A percentile compares a stretch with the other conserved stretches of the same genome.
These are phyloP conservation scores for Seriola dumerili DNA, from an alignment of 2,113 vertebrate genomes.

Conservation along the genomic window DNA sequence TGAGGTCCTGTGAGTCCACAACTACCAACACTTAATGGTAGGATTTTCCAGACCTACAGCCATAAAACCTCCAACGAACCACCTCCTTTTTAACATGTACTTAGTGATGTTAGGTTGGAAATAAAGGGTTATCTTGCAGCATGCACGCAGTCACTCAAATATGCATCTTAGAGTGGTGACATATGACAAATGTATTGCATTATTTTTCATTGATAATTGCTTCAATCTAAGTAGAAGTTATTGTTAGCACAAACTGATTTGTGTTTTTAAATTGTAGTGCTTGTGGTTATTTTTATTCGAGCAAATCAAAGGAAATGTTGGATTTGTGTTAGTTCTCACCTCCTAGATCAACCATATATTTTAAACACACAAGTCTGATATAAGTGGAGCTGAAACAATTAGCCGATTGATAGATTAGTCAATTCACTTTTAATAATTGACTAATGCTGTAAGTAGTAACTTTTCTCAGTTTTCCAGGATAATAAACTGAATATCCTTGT, in stretches of 20 bases:
- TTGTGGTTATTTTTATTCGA: neutral
- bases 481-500: neutral
- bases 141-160: neutral
- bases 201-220: neutral
- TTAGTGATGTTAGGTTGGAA: neutral
- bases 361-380: neutral
- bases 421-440: no score
- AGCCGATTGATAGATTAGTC: neutral
- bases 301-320: slow-evolving; percentile 1
- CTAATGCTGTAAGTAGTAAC: no score
- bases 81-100: neutral
- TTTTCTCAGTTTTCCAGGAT: neutral
- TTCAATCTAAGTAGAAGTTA: neutral
- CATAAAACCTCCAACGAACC: neutral
- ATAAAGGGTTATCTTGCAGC: neutral
- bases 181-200: neutral
- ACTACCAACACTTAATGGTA: neutral
- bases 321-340: slow-evolving; percentile 1
- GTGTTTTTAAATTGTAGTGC: neutral
- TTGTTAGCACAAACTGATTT: neutral
- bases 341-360: neutral
- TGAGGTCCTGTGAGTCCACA: neutral
- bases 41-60: slow-evolving; percentile 2
- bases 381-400: neutral
- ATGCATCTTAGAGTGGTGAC: neutral